phyloP scores from a whole-genome alignment of 2,113 vertebrate species.

The Onychostoma macrolepis region DNA sequence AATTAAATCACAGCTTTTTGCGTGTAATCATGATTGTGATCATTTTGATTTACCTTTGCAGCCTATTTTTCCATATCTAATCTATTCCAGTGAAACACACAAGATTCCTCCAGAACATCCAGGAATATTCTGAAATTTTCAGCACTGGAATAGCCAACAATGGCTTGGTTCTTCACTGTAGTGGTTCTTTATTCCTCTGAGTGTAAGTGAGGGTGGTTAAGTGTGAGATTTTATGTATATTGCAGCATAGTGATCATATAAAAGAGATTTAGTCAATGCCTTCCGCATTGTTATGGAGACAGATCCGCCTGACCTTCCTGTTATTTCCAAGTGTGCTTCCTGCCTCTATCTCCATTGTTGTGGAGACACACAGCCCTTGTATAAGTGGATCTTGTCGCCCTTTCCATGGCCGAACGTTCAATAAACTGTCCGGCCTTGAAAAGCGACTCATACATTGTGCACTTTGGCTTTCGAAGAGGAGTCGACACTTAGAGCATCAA shows the following conservation, averaged over 20 bases:
- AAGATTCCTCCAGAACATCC: not conserved
- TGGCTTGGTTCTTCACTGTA: not conserved
- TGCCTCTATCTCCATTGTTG: conserved; percentile 20
- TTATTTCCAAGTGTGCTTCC: conserved; percentile 19
- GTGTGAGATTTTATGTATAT: conserved; percentile 24
- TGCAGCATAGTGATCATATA: conserved; percentile 18
- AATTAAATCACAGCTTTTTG: not conserved
- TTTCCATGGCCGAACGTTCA: conserved; percentile 26
- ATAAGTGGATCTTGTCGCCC: conserved; percentile 1
- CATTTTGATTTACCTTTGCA: not conserved
- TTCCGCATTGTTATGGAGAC: conserved; percentile 25
- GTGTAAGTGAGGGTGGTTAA: not conserved
- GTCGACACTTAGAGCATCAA: conserved; percentile 5
- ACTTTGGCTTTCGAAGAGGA: not conserved
- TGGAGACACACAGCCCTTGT: conserved; percentile 32
- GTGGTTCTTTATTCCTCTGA: conserved; percentile 6
- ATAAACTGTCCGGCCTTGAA: conserved; percentile 36
- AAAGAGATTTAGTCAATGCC: conserved; percentile 32
- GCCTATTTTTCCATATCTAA: not conserved
- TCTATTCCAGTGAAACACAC: not conserved
- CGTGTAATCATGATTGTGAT: not conserved
- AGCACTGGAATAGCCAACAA: not conserved
- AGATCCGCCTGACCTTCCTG: conserved; percentile 34
- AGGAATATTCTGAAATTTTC: not conserved
- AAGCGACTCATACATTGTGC: not conserved